Evolutionary conservation across 2,797 vertebrate genomes (phyloP).

Genomic region (Sebastes flavidus): DNA sequence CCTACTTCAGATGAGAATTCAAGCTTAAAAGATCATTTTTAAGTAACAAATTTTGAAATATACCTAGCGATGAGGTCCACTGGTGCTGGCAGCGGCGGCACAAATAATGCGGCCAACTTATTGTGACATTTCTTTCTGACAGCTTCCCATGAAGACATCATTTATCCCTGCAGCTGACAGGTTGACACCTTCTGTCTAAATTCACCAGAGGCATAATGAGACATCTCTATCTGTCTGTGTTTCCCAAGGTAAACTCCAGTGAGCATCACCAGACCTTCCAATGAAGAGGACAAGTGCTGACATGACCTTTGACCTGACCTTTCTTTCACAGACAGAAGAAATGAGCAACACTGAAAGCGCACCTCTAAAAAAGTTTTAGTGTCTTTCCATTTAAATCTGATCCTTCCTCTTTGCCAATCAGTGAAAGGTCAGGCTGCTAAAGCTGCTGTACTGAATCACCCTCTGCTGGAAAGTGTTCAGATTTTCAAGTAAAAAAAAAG

Average conservation of each 20-base stretch:
- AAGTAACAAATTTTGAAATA: neutral
- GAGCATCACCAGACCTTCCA: constrained; percentile 42
- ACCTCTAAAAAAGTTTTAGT: constrained; percentile 30
- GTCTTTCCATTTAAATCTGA: constrained; percentile 53
- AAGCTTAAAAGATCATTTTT: neutral
- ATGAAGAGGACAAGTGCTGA: constrained; percentile 51
- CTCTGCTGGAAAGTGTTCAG: constrained; percentile 54
- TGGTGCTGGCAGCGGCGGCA: neutral
- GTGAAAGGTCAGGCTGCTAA: constrained; percentile 68
- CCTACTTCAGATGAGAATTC: neutral
- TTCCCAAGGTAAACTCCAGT: constrained; percentile 65
- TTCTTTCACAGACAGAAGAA: constrained; percentile 49
- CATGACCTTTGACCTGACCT: constrained; percentile 71
- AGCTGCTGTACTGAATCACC: constrained; percentile 52
- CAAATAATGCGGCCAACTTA: neutral
- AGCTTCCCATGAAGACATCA: constrained; percentile 52
- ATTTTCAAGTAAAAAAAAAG: constrained; percentile 27
- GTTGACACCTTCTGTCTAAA: constrained; percentile 68
- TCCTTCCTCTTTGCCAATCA: constrained; percentile 65
- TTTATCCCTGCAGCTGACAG: constrained; percentile 51
- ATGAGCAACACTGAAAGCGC: constrained; percentile 38
- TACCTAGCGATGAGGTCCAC: neutral
- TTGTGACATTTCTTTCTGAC: constrained; percentile 20
- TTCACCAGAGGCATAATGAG: constrained; percentile 67
- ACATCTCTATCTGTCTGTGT: constrained; percentile 55